Evolutionary conservation across 2,113 vertebrate species (phyloP).

Genomic region (Callithrix jacchus): DNA sequence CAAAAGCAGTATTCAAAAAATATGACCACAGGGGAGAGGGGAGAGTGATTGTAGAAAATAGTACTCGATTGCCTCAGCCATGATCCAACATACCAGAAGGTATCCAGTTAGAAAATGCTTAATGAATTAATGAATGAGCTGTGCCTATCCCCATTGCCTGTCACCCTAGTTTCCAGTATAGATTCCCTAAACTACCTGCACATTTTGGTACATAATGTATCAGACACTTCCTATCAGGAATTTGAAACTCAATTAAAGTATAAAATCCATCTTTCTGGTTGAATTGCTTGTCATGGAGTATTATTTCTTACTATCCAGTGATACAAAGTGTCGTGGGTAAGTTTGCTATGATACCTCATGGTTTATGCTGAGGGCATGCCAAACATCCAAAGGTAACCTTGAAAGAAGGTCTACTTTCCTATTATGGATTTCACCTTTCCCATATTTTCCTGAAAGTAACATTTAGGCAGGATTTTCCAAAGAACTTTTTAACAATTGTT

Average conservation of each 20-base stretch:
- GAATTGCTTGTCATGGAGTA: background rate
- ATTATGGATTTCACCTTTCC: background rate
- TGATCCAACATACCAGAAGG: background rate
- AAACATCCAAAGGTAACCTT: background rate
- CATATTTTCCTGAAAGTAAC: background rate
- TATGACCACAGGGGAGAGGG: background rate
- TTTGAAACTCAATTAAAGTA: background rate
- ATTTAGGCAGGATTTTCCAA: background rate
- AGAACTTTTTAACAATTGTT: background rate
- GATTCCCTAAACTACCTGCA: background rate
- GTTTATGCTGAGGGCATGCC: background rate
- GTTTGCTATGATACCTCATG: background rate
- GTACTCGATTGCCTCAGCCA: fast-evolving
- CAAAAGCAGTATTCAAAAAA: background rate
- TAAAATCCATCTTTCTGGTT: background rate
- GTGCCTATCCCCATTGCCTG: background rate
- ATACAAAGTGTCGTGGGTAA: background rate
- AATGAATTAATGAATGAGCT: background rate
- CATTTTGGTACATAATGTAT: background rate
- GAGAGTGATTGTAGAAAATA: background rate
- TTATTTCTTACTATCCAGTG: background rate
- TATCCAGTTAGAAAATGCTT: background rate
- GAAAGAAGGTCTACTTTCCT: background rate
- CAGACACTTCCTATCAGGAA: background rate
- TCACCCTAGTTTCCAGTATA: background rate